Base-by-base conservation (phyloP, 2,113 vertebrate genomes). In the Aramus guarauna region DNA sequence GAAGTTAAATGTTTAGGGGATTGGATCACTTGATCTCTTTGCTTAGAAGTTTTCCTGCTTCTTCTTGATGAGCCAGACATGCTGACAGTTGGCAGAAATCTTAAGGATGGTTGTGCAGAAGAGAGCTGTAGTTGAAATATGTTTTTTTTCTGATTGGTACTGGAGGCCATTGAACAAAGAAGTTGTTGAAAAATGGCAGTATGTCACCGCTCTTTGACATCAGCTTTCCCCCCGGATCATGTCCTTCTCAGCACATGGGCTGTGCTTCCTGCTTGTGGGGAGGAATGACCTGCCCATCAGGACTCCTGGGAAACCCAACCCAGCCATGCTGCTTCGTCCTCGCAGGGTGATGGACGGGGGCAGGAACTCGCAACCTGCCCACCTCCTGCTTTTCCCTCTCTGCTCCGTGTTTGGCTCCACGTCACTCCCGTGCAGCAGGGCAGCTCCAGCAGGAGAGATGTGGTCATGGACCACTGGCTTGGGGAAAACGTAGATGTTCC, bases 21-120 rank as follows among this genome's bases (percentile, higher is more conserved):
- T 58, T 88, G 71, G 63, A 77, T 73, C 4, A 8, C 78, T 94
- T 80, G 34, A 73, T 95, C 78, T 92, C 62, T 92, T 90, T 72
- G n/a, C 81, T 95, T 64, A 73, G 55, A 93, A 76, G 67, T 74
- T 85, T 94, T 76, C 26, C 85, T 83, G 45, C 67, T 85, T 90
- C 48, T 82, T 52, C 48, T 78, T 82, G 71, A 76, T 0, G 4
- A 85, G 39, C 26, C 58, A 88, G 66, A 64, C 43, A 1, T 60
- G 62, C 66, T 81, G 60, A 55, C 23, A 68, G 36, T 47, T 92
- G 87, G 36, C 58, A 76, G 62, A 74, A 85, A 76, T 55, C 62
- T 78, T 67, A 26, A 55, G 90, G 81, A 85, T 3, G 3, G 58
- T 58, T 41, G 24, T 76, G 52, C 75, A 68, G 85, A 67, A 52